A percentile compares a stretch with the other conserved stretches of the same genome.
Conservation (phyloP, 2,888 invertebrate genomes). For the Ophioninae sp. region DNA sequence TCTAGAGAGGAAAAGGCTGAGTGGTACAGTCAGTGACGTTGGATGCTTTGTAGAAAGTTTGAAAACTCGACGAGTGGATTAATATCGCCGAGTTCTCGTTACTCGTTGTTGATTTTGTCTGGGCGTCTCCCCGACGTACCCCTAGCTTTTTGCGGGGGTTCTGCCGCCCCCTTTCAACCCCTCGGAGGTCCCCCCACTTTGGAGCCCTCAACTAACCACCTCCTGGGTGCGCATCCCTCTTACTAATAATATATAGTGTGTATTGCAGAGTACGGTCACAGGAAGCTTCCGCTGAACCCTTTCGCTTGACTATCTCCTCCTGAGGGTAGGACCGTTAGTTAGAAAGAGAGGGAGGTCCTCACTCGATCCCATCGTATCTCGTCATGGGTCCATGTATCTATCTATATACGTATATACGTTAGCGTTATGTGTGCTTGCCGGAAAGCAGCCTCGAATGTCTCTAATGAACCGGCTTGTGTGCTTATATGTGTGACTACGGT, state of each 20-base stretch:
- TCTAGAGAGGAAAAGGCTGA: slow-evolving; percentile 29
- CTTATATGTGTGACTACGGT: slow-evolving; percentile 79
- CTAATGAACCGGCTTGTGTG: slow-evolving; percentile 81
- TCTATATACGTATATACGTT: slow-evolving; percentile 39
- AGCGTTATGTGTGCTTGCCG: slow-evolving; percentile 71
- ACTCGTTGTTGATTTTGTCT: slow-evolving; percentile 81
- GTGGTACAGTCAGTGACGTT: slow-evolving; percentile 63
- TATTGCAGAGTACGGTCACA: slow-evolving; percentile 54
- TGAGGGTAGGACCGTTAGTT: slow-evolving; percentile 10
- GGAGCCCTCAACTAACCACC: slow-evolving; percentile 55
- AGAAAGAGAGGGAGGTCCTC: slow-evolving; percentile 50
- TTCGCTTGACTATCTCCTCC: slow-evolving; percentile 48
- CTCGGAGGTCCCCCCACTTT: slow-evolving; percentile 43
- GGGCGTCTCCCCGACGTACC: slow-evolving; percentile 73
- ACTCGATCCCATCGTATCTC: slow-evolving; percentile 57
- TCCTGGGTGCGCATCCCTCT: slow-evolving; percentile 64
- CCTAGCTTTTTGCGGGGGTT: slow-evolving; percentile 67
- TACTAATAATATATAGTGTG: slow-evolving; percentile 62
- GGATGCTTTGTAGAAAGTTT: slow-evolving; percentile 81
- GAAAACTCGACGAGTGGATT: slow-evolving; percentile 82
- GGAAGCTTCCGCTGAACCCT: slow-evolving; percentile 59
- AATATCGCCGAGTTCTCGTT: slow-evolving; percentile 81
- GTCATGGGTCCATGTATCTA: slow-evolving; percentile 55
- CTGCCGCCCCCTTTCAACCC: slow-evolving; percentile 54
- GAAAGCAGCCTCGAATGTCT: slow-evolving; percentile 79